A percentile compares a stretch with the other conserved stretches of the same genome.
phyloP scores from a whole-genome alignment of 1,140 invertebrate genomes.

The Bombus pascuorum region DNA sequence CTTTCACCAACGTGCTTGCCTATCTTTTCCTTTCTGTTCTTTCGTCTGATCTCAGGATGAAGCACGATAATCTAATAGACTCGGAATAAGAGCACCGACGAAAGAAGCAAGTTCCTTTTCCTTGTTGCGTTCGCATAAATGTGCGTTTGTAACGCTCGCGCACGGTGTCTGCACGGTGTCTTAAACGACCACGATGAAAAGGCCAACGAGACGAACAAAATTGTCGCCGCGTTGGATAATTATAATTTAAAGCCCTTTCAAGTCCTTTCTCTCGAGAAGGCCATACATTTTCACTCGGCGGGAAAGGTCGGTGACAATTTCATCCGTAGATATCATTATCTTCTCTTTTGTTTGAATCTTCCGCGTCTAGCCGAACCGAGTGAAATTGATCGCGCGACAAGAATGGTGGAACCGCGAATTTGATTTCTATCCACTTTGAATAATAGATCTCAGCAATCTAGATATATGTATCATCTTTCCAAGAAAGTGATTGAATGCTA shows the following conservation, averaged over 20 bases:
- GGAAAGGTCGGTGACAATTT: background rate
- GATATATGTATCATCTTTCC: background rate
- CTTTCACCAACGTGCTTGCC: background rate
- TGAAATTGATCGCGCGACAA: slow-evolving; percentile 20
- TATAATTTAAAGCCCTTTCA: slow-evolving; percentile 36
- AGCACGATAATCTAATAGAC: slow-evolving; percentile 40
- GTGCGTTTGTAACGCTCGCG: too few relatives aligned
- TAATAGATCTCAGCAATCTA: slow-evolving; percentile 11
- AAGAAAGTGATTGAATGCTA: background rate
- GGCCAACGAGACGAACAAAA: background rate
- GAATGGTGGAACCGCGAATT: background rate
- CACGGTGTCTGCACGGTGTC: background rate
- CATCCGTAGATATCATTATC: background rate
- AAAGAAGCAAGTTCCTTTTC: background rate
- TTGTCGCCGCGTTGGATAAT: slow-evolving; percentile 21
- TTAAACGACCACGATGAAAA: slow-evolving; percentile 37
- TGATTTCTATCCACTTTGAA: slow-evolving; percentile 22
- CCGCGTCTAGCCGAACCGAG: slow-evolving; percentile 18
- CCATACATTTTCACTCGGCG: slow-evolving; percentile 10
- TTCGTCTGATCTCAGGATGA: background rate
- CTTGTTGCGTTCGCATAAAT: background rate
- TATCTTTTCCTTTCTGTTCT: background rate
- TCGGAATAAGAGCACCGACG: slow-evolving; percentile 6
- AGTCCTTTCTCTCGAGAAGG: background rate
- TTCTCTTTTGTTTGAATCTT: slow-evolving; percentile 43